Conservation (phyloP, 2,888 invertebrate species). For the Drosophila nr. fundita region DNA sequence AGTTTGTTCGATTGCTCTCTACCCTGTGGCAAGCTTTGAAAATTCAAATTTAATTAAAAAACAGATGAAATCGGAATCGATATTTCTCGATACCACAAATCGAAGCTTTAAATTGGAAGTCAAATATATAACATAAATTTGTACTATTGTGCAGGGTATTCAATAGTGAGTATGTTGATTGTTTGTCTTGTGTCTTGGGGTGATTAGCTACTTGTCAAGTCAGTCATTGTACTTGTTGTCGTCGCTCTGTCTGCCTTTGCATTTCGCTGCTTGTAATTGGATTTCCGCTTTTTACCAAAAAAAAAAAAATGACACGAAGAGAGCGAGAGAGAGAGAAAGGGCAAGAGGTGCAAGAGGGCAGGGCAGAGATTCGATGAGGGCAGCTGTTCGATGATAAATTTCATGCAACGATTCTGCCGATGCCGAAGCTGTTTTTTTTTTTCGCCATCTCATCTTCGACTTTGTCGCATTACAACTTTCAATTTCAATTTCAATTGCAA, state of each 20-base stretch:
- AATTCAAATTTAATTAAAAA: neutral
- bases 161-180: neutral
- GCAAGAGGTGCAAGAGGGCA: slow-evolving; percentile 10
- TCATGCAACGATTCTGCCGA: slow-evolving; percentile 31
- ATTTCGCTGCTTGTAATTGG: slow-evolving; percentile 70
- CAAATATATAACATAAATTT: neutral
- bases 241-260: slow-evolving; percentile 66
- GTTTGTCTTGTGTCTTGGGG: slow-evolving; percentile 13
- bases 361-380: slow-evolving; percentile 18
- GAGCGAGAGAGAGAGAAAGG: slow-evolving; percentile 5
- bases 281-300: slow-evolving; percentile 71
- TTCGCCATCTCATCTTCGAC: slow-evolving; percentile 3
- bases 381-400: slow-evolving; percentile 55
- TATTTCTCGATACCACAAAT: neutral
- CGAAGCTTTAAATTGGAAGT: neutral
- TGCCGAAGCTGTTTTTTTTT: slow-evolving; percentile 3
- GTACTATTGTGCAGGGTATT: neutral
- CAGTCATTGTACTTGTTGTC: slow-evolving; percentile 61
- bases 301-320: slow-evolving; percentile 13
- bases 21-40: neutral
- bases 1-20: neutral
- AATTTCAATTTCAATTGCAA: slow-evolving; percentile 77
- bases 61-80: neutral
- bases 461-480: slow-evolving; percentile 68
- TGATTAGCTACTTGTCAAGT: slow-evolving; percentile 29